Evolutionary conservation across 2,113 vertebrate genomes (phyloP).

Genomic region (Chamaea fasciata): DNA sequence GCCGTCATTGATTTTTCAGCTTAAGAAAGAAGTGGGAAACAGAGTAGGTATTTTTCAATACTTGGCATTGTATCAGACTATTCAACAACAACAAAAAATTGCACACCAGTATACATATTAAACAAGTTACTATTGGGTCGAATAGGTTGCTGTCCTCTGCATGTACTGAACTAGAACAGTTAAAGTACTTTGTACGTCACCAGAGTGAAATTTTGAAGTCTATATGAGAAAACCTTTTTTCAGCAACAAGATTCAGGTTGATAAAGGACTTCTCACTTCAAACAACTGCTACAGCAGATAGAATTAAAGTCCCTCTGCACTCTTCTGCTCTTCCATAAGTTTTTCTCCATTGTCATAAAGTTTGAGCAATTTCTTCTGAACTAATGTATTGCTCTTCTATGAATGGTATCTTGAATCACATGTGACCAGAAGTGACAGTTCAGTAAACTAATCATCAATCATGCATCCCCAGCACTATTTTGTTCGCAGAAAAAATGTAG

Average conservation of each 20-base stretch:
- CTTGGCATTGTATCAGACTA: constrained; percentile 4
- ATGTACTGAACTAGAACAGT: background rate
- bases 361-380: background rate
- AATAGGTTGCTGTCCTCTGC: background rate
- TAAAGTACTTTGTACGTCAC: background rate
- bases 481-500: background rate
- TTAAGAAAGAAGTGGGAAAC: background rate
- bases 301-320: background rate
- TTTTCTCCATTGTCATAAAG: background rate
- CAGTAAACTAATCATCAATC: background rate
- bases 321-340: background rate
- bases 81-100: background rate
- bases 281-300: background rate
- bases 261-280: background rate
- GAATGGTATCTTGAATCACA: background rate
- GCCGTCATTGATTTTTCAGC: background rate
- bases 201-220: background rate
- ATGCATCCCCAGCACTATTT: background rate
- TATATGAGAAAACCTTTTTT: background rate
- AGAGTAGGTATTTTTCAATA: constrained; percentile 28
- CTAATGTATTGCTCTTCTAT: background rate
- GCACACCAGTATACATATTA: background rate
- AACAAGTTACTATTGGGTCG: background rate
- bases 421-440: background rate
- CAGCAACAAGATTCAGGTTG: background rate